A percentile compares a stretch with the other conserved stretches of the same genome.
Conservation (phyloP, 2,797 vertebrate genomes). For the Natrix natrix region DNA sequence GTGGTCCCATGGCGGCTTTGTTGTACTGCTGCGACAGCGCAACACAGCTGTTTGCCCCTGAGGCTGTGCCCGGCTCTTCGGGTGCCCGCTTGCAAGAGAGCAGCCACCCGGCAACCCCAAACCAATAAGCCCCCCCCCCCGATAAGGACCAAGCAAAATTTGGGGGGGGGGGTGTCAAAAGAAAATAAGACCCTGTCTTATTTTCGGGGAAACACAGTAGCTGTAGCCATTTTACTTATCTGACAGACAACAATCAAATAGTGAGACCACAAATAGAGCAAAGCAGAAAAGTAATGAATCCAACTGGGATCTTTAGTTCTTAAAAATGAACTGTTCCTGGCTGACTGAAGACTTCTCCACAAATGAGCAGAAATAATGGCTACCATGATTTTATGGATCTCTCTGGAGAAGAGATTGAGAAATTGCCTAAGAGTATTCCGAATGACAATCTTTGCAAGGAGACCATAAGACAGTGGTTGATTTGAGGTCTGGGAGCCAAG, state of each 20-base stretch:
- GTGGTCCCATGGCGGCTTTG: too few species aligned
- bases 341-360: neutral
- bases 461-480: neutral
- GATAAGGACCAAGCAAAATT: too few species aligned
- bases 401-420: neutral
- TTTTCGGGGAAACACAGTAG: neutral
- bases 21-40: too few species aligned
- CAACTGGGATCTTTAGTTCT: neutral
- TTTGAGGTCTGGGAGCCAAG: neutral
- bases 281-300: neutral
- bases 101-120: too few species aligned
- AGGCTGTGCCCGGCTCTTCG: too few species aligned
- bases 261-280: neutral
- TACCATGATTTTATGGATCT: neutral
- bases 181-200: too few species aligned
- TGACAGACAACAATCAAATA: neutral
- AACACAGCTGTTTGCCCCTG: too few species aligned
- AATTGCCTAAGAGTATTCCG: neutral
- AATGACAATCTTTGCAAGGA: neutral
- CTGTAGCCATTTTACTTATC: neutral
- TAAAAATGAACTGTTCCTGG: neutral
- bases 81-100: too few species aligned
- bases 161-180: too few species aligned
- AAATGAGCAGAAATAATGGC: neutral
- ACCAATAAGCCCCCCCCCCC: too few species aligned